phyloP scores from a whole-genome alignment of 2,797 vertebrate genomes.

The Sebastes steindachneri region DNA sequence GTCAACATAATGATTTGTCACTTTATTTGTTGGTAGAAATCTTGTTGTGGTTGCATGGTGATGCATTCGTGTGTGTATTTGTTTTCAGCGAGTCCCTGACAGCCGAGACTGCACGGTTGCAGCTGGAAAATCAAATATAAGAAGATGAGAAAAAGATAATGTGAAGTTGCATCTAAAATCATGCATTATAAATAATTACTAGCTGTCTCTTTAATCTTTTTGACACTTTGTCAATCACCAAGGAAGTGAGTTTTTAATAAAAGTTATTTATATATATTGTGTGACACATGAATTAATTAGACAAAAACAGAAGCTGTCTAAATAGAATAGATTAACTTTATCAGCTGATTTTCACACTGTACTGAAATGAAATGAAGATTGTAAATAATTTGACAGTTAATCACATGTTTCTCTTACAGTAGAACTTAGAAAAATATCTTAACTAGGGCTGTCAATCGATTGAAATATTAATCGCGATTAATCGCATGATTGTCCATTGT shows the following conservation, averaged over 20 bases:
- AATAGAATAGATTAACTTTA: background rate
- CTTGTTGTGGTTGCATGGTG: background rate
- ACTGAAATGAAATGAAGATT: background rate
- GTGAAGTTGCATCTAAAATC: background rate
- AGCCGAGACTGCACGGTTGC: background rate
- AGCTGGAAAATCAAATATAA: background rate
- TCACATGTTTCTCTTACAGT: background rate
- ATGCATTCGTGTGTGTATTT: background rate
- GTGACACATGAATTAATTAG: background rate
- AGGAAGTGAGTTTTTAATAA: background rate
- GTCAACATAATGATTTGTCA: background rate
- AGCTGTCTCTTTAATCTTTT: background rate
- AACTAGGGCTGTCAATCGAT: background rate
- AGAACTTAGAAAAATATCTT: background rate
- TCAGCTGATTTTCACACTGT: background rate
- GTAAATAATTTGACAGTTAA: background rate
- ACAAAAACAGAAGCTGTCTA: background rate
- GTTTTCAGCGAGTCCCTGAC: background rate
- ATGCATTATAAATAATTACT: background rate
- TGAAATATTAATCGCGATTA: background rate
- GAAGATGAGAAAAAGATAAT: background rate
- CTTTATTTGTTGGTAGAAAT: background rate
- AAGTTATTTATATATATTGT: background rate
- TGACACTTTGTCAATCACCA: background rate
- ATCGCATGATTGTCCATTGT: no score